Evolutionary conservation across 2,113 vertebrate genomes (phyloP).

Genomic region (Arizona elegans): DNA sequence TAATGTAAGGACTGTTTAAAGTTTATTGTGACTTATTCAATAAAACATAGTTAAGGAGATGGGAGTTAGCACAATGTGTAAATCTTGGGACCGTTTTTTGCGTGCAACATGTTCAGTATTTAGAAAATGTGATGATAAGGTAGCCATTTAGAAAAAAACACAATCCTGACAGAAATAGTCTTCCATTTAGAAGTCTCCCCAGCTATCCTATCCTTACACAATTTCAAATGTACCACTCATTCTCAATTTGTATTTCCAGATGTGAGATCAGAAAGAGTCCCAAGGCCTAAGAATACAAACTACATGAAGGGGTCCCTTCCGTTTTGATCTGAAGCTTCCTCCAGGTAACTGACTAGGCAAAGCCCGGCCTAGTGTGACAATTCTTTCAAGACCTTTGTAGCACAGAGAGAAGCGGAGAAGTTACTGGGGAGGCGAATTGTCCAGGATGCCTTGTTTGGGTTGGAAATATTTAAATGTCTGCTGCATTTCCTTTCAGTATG

Average conservation of each 20-base stretch:
- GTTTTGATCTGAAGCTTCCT: constrained; percentile 24
- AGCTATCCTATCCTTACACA: not conserved
- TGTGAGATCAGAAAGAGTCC: not conserved
- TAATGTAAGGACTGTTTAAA: not conserved
- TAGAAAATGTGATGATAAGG: not conserved
- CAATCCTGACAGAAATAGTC: not conserved
- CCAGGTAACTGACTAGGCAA: constrained; percentile 22
- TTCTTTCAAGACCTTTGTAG: constrained; percentile 59
- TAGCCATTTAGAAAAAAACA: not conserved
- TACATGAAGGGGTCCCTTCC: not conserved
- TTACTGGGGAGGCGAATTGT: constrained; percentile 66
- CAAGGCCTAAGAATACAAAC: not conserved
- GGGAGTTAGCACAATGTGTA: not conserved
- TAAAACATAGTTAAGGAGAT: not conserved
- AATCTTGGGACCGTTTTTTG: not conserved
- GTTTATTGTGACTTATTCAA: not conserved
- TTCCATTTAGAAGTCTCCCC: not conserved
- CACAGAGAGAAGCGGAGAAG: constrained; percentile 60
- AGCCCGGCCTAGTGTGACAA: constrained; percentile 24
- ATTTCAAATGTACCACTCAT: not conserved
- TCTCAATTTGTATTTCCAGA: not conserved
- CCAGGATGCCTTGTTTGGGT: constrained; percentile 74
- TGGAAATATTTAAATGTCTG: constrained; percentile 76
- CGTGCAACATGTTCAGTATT: not conserved
- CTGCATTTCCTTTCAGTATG: constrained; percentile 68